Conservation (phyloP, 2,888 invertebrate species). For the Scaptomyza polygonia region DNA sequence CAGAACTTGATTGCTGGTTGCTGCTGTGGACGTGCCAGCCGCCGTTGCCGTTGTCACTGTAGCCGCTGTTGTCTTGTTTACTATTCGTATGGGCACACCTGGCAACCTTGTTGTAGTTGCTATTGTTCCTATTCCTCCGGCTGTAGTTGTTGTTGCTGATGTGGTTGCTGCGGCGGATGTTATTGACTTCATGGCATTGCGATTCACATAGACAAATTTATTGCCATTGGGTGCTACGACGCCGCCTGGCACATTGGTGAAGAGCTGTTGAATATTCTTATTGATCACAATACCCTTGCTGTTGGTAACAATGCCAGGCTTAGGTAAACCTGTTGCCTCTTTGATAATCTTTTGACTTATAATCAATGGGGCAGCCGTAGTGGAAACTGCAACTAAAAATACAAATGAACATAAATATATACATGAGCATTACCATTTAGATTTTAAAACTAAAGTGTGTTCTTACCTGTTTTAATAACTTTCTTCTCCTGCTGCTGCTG, state of each 20-base stretch:
- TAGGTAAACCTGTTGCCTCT: conserved; percentile 57
- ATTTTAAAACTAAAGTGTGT: not conserved
- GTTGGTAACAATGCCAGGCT: conserved; percentile 30
- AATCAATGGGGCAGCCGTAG: conserved; percentile 66
- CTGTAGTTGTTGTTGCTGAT: conserved; percentile 18
- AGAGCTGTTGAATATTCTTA: conserved; percentile 65
- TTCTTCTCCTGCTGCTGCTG: conserved; percentile 29
- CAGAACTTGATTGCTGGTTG: conserved; percentile 35
- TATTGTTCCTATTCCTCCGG: conserved; percentile 30
- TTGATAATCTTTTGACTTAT: conserved; percentile 81
- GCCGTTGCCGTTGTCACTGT: conserved; percentile 12
- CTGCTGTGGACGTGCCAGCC: conserved; percentile 21
- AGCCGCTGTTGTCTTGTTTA: conserved; percentile 39
- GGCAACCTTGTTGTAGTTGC: conserved; percentile 66
- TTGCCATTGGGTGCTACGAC: conserved; percentile 56
- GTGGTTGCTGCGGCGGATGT: conserved; percentile 62
- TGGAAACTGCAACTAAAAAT: conserved; percentile 17
- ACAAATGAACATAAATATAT: not conserved
- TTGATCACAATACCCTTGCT: conserved; percentile 77
- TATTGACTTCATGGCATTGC: conserved; percentile 82
- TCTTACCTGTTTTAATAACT: conserved; percentile 58
- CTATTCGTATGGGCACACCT: conserved; percentile 60
- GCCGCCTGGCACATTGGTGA: conserved; percentile 48
- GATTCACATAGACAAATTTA: conserved; percentile 83
- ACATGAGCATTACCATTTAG: not conserved